Evolutionary conservation across 1,140 invertebrate species (phyloP).

Genomic region (Metaphire vulgaris): DNA sequence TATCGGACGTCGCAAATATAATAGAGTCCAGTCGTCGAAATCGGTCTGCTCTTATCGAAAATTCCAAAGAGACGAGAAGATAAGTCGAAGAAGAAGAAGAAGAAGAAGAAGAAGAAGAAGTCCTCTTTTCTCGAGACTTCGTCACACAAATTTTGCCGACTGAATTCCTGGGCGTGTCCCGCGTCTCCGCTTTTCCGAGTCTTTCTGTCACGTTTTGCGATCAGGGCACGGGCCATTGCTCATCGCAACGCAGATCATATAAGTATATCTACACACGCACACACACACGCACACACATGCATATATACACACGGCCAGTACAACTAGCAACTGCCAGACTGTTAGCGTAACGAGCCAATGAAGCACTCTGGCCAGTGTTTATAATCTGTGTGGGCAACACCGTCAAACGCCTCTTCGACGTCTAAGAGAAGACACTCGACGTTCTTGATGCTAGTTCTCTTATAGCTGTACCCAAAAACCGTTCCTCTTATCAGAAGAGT

Average conservation of each 20-base stretch:
- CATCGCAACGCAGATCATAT: neutral
- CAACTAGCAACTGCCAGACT: too few relatives aligned
- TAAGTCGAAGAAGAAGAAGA: too few relatives aligned
- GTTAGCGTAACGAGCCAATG: too few relatives aligned
- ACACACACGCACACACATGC: slow-evolving; percentile 17
- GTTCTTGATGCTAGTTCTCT: too few relatives aligned
- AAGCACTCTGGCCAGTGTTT: too few relatives aligned
- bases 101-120: too few relatives aligned
- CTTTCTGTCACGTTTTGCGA: neutral
- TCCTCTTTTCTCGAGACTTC: too few relatives aligned
- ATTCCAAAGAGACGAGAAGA: too few relatives aligned
- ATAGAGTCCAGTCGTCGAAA: neutral
- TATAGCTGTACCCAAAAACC: too few relatives aligned
- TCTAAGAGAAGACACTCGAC: neutral
- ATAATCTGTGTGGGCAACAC: neutral
- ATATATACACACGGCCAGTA: slow-evolving; percentile 2
- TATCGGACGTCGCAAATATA: too few relatives aligned
- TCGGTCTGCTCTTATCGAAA: neutral
- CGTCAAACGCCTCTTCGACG: neutral
- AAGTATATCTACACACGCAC: slow-evolving; percentile 10
- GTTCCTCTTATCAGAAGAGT: too few relatives aligned
- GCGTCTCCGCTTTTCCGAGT: neutral
- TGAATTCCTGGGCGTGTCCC: neutral
- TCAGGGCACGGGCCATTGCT: neutral
- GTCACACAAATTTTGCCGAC: neutral